These are phyloP conservation scores for Drosophila infuscata DNA, from an alignment of 2,888 invertebrate species.

Conservation along the genomic window DNA sequence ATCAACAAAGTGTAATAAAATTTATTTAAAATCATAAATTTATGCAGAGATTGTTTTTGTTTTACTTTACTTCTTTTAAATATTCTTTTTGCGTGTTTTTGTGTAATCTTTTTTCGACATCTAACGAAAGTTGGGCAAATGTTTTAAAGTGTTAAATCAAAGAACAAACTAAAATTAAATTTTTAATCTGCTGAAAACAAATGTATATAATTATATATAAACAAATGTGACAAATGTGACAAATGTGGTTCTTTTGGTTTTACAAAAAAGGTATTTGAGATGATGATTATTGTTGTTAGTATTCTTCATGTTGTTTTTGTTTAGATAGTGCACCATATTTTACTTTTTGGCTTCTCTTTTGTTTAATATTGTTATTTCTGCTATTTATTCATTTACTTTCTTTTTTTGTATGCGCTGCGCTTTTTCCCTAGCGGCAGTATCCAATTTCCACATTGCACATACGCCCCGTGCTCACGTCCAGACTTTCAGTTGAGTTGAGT, in stretches of 20 bases:
- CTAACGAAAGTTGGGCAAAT: background rate
- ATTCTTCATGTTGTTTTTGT: background rate
- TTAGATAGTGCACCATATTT: background rate
- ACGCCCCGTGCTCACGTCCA: conserved; percentile 16
- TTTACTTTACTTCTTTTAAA: background rate
- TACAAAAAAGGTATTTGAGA: background rate
- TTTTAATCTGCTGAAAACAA: background rate
- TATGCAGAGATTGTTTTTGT: background rate
- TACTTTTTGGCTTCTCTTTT: background rate
- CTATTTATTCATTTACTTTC: background rate
- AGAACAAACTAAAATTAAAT: background rate
- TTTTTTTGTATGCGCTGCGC: conserved; percentile 21
- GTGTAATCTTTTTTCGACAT: background rate
- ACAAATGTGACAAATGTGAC: background rate
- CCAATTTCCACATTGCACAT: conserved; percentile 51
- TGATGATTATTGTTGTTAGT: background rate
- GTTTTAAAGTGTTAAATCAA: background rate
- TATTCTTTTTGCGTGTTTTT: background rate
- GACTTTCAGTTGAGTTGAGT: conserved; percentile 12
- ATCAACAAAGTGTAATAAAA: background rate
- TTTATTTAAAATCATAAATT: background rate
- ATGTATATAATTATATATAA: background rate
- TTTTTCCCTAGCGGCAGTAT: conserved; percentile 37
- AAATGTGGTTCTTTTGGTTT: background rate
- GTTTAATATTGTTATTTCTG: background rate